phyloP scores from a whole-genome alignment of 1,140 invertebrate species.

The Bactericera cockerelli region DNA sequence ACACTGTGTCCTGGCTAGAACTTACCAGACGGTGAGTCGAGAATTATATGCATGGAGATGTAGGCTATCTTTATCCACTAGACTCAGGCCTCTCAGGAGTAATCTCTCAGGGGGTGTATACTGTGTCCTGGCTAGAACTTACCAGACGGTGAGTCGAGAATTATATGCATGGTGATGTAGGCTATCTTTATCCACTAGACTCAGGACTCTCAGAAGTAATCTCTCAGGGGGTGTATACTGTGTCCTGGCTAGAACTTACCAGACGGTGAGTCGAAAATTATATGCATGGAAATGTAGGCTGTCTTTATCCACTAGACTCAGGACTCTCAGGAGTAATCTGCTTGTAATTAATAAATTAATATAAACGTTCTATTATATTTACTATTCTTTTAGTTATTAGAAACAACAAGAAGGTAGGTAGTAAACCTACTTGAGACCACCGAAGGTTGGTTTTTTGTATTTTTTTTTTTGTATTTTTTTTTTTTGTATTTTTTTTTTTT shows the following conservation, averaged over 20 bases:
- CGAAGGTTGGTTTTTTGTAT: no score
- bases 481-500: no score
- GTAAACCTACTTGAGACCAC: no score
- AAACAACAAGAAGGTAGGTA: no score
- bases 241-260: slow-evolving; percentile 70
- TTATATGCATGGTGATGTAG: not conserved
- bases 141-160: slow-evolving; percentile 37
- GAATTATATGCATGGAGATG: not conserved
- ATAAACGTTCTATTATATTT: no score
- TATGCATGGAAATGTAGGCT: not conserved
- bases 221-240: slow-evolving; percentile 49
- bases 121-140: slow-evolving; percentile 68
- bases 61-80: not conserved
- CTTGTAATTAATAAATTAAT: not conserved
- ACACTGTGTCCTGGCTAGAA: slow-evolving; percentile 68
- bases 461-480: no score
- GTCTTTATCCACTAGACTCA: no score
- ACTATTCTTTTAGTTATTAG: no score
- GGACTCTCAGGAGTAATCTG: no score
- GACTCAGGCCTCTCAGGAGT: no score
- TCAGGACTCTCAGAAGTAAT: no score
- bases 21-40: slow-evolving; percentile 43
- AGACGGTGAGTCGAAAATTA: slow-evolving; percentile 34
- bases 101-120: slow-evolving; percentile 55
- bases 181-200: no score